These are phyloP conservation scores for Sebastes taczanowskii DNA, from an alignment of 2,797 vertebrate genomes.

Conservation along the genomic window DNA sequence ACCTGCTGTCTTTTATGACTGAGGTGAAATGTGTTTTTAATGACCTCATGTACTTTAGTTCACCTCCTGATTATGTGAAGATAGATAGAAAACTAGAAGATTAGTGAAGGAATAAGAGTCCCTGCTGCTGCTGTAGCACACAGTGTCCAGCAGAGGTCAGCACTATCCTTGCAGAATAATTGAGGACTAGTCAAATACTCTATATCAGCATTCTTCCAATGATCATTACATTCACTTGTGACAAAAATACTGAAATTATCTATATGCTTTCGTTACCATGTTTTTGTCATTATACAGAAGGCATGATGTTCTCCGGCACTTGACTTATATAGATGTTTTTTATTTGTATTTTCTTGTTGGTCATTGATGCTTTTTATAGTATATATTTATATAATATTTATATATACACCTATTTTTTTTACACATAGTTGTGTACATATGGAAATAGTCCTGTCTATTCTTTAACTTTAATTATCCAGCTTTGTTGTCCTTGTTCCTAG, in stretches of 20 bases:
- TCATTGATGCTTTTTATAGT: no score
- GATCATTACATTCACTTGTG: background rate
- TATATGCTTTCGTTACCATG: background rate
- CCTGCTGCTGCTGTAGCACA: conserved; percentile 24
- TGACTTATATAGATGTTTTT: no score
- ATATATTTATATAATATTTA: no score
- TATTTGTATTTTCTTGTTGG: no score
- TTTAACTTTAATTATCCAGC: background rate
- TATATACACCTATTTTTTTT: no score
- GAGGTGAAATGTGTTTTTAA: background rate
- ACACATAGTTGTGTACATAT: no score
- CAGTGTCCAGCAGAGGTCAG: conserved; percentile 68
- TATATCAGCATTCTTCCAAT: background rate
- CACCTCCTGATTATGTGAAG: background rate
- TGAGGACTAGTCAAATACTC: accelerated
- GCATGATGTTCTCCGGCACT: background rate
- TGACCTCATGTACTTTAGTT: background rate
- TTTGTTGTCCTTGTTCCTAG: background rate
- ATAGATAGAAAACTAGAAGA: background rate
- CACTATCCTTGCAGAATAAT: background rate
- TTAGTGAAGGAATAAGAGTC: background rate
- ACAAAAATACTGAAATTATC: background rate
- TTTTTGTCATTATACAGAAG: background rate
- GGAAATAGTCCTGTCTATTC: background rate
- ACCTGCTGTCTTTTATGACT: background rate